phyloP scores from a whole-genome alignment of 2,113 vertebrate genomes.

The Caretta caretta region DNA sequence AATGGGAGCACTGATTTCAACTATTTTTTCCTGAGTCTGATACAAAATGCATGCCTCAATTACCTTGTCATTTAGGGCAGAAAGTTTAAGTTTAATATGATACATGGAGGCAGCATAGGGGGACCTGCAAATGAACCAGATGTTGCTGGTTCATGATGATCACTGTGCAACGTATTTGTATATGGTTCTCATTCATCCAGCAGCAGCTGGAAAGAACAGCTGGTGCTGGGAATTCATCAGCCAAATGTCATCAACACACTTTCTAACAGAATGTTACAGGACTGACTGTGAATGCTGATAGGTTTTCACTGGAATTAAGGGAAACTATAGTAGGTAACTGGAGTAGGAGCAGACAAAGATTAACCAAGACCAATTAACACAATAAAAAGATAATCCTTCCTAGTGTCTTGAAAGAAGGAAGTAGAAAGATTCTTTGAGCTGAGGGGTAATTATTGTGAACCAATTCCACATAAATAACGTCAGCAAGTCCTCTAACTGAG shows the following conservation, averaged over 20 bases:
- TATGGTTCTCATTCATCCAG: not conserved
- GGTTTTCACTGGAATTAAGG: not conserved
- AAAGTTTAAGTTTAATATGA: not conserved
- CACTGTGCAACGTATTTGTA: slow-evolving; percentile 30
- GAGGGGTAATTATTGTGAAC: not conserved
- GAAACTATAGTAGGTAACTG: not conserved
- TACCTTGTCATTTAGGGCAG: not conserved
- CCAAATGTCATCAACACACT: slow-evolving; percentile 42
- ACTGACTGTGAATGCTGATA: slow-evolving; percentile 11
- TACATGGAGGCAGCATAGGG: not conserved
- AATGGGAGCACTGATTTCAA: not conserved
- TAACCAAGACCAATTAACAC: not conserved
- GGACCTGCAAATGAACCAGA: slow-evolving; percentile 40
- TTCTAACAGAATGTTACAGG: slow-evolving; percentile 33
- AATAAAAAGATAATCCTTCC: not conserved
- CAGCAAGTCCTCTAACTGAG: not conserved
- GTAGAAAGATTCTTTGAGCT: not conserved
- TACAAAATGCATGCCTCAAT: not conserved
- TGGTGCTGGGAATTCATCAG: slow-evolving; percentile 56
- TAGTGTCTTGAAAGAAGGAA: not conserved
- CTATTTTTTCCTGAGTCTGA: not conserved
- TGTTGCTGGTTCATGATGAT: slow-evolving; percentile 34
- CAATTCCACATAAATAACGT: not conserved
- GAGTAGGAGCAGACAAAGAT: not conserved
- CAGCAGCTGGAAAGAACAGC: slow-evolving; percentile 59